Evolutionary conservation across 2,797 vertebrate genomes (phyloP), one percentile per base, ranked within the genome.

Genomic region (Prunella strophiata): DNA sequence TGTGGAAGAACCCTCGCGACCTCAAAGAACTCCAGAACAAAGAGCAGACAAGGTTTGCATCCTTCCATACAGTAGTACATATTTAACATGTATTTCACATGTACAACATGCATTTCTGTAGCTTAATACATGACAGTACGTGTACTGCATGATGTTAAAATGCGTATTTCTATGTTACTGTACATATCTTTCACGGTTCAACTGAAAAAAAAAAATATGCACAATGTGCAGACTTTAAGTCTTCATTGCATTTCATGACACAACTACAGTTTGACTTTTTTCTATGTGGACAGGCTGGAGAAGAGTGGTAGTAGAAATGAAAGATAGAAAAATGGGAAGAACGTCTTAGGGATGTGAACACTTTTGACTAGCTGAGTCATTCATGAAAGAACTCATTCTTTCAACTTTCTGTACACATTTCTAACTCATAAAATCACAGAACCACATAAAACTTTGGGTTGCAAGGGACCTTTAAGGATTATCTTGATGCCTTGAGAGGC

Each of bases 1-100:
- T 47, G 5, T 43, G 3, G 27, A 36, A 72, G n/a, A 93, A 22
- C 4, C 1, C 1, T 47, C 3, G 1, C 5, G 3, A 61, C 25
- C 25, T 84, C 36, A 48, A 66, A 6, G 22, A 38, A 26, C 34
- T 88, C 16, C 43, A 89, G 12, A 43, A 68, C 13, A 66, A 59
- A n/a, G 16, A 55, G 2, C 3, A 38, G 0, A 1, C 19, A 70
- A 58, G 2, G 12, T 45, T 93, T 19, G 11, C 11, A 30, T 71
- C 32, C 2, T 52, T 61, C n/a, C 7, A 23, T 52, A 47, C 2
- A 11, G 3, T 23, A 9, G 4, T 13, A 47, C 13, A 52, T 4
- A 21, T 71, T 74, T 67, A 42, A n/a, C 2, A 7, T 19, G 22
- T 36, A 38, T 59, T 59, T 67, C 22, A 59, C 0, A 1, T 0